A percentile compares a stretch with the other conserved stretches of the same genome.
Conservation (phyloP, 2,797 vertebrate genomes). For the Calcarius lapponicus region DNA sequence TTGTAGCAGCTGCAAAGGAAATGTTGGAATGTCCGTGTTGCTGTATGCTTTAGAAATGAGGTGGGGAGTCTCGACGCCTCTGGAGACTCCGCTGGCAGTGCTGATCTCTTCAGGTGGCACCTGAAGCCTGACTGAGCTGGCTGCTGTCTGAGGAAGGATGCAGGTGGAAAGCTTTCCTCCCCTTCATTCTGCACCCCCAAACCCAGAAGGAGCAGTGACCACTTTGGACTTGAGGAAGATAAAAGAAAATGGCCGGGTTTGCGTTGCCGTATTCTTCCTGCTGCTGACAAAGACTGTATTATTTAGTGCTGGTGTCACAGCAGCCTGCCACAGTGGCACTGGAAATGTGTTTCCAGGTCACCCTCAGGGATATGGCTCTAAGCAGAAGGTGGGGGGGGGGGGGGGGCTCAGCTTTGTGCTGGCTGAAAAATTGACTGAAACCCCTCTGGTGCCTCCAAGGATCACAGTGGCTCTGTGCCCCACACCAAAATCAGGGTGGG, state of each 20-base stretch:
- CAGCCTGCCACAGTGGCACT: background rate
- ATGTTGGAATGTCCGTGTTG: background rate
- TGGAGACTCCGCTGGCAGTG: background rate
- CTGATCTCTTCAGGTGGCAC: background rate
- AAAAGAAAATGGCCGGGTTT: background rate
- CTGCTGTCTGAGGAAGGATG: background rate
- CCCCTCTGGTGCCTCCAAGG: background rate
- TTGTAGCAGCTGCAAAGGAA: conserved; percentile 31
- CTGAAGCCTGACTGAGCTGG: background rate
- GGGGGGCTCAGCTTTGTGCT: background rate
- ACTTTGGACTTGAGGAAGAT: background rate
- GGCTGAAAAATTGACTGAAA: background rate
- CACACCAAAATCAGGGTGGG: background rate
- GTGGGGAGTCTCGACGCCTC: background rate
- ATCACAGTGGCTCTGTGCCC: rapidly evolving
- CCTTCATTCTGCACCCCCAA: background rate
- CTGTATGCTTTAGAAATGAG: conserved; percentile 5
- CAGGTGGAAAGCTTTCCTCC: background rate
- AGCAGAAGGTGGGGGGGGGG: background rate
- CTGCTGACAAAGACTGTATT: background rate
- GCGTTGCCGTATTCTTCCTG: background rate
- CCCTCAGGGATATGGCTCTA: background rate
- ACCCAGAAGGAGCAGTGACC: background rate
- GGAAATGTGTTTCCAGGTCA: background rate
- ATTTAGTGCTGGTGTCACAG: background rate